These are phyloP conservation scores for Melieria picta DNA, from an alignment of 2,888 invertebrate species.

Conservation along the genomic window DNA sequence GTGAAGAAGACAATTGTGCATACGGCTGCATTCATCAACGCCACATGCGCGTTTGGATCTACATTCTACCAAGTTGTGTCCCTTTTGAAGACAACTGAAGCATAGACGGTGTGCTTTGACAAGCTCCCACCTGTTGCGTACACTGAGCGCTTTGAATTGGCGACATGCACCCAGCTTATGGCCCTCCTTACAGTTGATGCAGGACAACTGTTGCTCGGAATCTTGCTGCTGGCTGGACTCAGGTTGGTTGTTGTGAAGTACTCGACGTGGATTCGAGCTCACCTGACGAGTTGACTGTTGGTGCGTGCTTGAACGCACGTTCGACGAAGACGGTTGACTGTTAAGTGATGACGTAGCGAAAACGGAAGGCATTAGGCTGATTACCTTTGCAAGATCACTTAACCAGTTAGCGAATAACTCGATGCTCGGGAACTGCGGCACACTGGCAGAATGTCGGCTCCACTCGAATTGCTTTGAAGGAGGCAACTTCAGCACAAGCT, in stretches of 20 bases:
- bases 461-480: conserved; percentile 39
- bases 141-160: not conserved
- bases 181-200: not conserved
- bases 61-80: too few relatives aligned
- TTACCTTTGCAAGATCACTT: too few relatives aligned
- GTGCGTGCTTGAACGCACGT: not conserved
- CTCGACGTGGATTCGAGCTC: too few relatives aligned
- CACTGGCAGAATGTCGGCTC: too few relatives aligned
- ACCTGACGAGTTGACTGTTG: not conserved
- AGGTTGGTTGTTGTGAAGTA: conserved; percentile 1
- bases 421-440: too few relatives aligned
- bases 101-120: too few relatives aligned
- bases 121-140: too few relatives aligned
- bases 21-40: not conserved
- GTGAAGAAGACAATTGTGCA: conserved; percentile 2
- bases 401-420: too few relatives aligned
- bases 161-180: not conserved
- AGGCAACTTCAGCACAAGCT: conserved; percentile 33
- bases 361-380: too few relatives aligned
- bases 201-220: not conserved
- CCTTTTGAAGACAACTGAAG: too few relatives aligned
- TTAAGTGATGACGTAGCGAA: too few relatives aligned
- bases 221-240: not conserved
- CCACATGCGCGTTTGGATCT: conserved; percentile 5
- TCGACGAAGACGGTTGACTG: not conserved